Evolutionary conservation across 2,113 vertebrate species (phyloP).

Genomic region (Tauraco erythrolophus): DNA sequence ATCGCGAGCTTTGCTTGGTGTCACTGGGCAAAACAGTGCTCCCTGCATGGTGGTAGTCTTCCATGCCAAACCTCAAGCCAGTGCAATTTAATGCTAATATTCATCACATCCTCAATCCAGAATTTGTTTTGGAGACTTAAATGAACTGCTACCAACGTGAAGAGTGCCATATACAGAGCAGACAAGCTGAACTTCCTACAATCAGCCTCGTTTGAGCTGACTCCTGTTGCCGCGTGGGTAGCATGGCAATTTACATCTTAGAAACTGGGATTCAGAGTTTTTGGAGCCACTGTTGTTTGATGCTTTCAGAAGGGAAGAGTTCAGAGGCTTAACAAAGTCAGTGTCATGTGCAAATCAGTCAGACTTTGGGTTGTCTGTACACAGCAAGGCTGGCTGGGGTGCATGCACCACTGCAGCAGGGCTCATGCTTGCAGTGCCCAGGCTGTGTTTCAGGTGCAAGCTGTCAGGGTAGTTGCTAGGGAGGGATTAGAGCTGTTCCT

Average conservation of each 20-base stretch:
- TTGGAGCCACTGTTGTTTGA: not conserved
- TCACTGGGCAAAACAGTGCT: not conserved
- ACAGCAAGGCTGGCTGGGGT: not conserved
- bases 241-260: not conserved
- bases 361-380: not conserved
- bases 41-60: fast-evolving
- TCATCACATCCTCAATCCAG: not conserved
- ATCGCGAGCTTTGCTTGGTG: not conserved
- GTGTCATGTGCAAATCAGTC: fast-evolving
- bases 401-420: not conserved
- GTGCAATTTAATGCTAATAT: not conserved
- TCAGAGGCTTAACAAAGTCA: not conserved
- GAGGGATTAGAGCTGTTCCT: not conserved
- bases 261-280: not conserved
- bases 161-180: not conserved
- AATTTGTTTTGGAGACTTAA: not conserved
- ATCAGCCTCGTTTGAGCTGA: not conserved
- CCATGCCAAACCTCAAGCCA: not conserved
- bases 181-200: not conserved
- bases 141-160: not conserved
- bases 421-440: fast-evolving
- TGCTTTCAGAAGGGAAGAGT: not conserved
- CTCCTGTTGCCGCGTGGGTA: not conserved
- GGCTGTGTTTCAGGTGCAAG: not conserved
- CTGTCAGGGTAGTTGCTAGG: not conserved